Base-by-base conservation (phyloP, 92 coral and sea anemone genomes). In the Muricea muricata region DNA sequence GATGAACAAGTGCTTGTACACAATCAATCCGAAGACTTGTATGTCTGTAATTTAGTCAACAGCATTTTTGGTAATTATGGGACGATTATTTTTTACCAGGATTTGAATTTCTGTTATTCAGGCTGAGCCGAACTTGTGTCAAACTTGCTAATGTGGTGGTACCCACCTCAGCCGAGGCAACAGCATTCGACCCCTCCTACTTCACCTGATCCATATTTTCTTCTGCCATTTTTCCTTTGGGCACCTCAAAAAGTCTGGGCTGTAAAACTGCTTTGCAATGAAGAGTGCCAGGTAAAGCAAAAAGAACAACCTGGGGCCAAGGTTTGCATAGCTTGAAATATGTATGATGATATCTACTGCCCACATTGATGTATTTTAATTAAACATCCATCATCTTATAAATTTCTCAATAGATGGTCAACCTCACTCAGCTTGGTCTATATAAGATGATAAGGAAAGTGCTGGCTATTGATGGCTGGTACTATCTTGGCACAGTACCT, bases 211-310 rank as follows among this genome's bases (percentile, higher is more conserved):
- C 65, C 79, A 0, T 82, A 82, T 58, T 87, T 87, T 14, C 24
- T 31, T 4, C n/a, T 6, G 7, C 87, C 91, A 11, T 65, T 74
- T 48, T 87, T 74, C 52, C 73, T 74, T 2, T 82, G 91, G 87
- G 79, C 79, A 33, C 87, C 84, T 14, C 80, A 87, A 24, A 75
- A 69, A 84, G 65, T 46, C 31, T 80, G 86, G 83, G 90, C 69
- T 13, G 25, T 81, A 11, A 13, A 56, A 6, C 76, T 81, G 1
- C 29, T 48, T 2, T 78, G 83, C 71, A 78, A 6, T 26, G 47
- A 54, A 2, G 46, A 78, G 47, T 78, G 83, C 45, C 83, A 78
- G 33, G 73, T 24, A 56, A 56, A 78, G 50, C 83, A 78, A 18
- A 56, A 18, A 10, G 73, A 10, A 58, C 55, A 31, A 56, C n/a